phyloP scores from a whole-genome alignment of 2,888 invertebrate species.

The Fragum fragum region DNA sequence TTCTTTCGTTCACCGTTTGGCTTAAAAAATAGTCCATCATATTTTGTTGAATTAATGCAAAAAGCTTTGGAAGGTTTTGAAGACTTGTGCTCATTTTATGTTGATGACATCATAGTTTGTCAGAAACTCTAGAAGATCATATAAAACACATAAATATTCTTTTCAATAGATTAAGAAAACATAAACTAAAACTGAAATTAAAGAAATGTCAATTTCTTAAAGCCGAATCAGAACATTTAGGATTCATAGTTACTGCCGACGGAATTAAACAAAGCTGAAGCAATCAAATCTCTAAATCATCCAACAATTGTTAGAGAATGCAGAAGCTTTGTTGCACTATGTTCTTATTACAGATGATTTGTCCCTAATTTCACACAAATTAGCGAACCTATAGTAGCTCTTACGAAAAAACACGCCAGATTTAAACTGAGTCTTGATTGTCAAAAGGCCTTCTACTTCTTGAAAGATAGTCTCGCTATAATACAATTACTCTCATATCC shows the following conservation, averaged over 20 bases:
- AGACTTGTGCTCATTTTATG: slow-evolving; percentile 12
- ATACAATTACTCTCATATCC: slow-evolving; percentile 10
- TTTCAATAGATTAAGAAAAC: too few relatives aligned
- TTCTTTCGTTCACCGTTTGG: slow-evolving; percentile 12
- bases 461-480: slow-evolving; percentile 17
- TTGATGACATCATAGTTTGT: slow-evolving; percentile 21
- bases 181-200: too few relatives aligned
- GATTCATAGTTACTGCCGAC: too few relatives aligned
- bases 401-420: slow-evolving; percentile 11
- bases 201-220: too few relatives aligned
- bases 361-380: slow-evolving; percentile 19
- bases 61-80: slow-evolving; percentile 18
- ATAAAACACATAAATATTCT: too few relatives aligned
- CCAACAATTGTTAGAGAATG: slow-evolving; percentile 15
- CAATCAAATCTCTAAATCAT: not conserved
- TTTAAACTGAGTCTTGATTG: slow-evolving; percentile 13
- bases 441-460: slow-evolving; percentile 12
- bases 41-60: slow-evolving; percentile 27
- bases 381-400: slow-evolving; percentile 3
- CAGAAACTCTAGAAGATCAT: too few relatives aligned
- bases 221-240: too few relatives aligned
- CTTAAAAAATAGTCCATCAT: slow-evolving; percentile 1
- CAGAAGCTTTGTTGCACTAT: not conserved
- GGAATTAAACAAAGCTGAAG: slow-evolving; percentile 16
- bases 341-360: slow-evolving; percentile 6